Conservation (phyloP, 2,797 vertebrate genomes). For the Tarsius wallacei region DNA sequence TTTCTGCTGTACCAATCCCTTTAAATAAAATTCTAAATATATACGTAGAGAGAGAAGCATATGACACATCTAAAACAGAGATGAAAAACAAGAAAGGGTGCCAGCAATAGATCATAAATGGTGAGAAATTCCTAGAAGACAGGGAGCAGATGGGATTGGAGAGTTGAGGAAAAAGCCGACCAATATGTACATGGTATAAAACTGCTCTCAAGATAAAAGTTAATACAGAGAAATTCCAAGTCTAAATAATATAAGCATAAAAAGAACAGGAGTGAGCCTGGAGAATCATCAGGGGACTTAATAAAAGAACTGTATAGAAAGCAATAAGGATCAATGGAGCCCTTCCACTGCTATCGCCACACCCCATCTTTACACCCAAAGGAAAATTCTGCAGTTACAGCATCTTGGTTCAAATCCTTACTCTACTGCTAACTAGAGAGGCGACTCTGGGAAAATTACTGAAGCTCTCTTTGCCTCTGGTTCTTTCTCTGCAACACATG, state of each 20-base stretch:
- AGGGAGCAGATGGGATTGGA: constrained; percentile 61
- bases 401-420: background rate
- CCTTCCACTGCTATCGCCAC: background rate
- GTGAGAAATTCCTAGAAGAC: constrained; percentile 56
- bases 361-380: background rate
- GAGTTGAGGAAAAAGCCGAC: background rate
- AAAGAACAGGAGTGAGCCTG: background rate
- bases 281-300: background rate
- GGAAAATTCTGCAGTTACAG: background rate
- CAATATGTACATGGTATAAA: background rate
- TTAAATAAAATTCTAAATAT: background rate
- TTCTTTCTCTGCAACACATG: background rate
- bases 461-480: background rate
- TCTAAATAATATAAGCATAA: background rate
- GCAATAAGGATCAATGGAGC: background rate
- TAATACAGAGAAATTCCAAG: background rate
- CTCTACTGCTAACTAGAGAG: background rate
- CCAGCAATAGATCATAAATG: background rate
- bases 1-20: background rate
- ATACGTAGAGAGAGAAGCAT: background rate
- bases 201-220: background rate
- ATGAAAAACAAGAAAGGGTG: background rate
- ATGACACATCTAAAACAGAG: background rate
- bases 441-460: background rate
- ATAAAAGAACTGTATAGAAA: background rate